phyloP scores from a whole-genome alignment of 1,140 invertebrate genomes.

The Micrasema longulum region DNA sequence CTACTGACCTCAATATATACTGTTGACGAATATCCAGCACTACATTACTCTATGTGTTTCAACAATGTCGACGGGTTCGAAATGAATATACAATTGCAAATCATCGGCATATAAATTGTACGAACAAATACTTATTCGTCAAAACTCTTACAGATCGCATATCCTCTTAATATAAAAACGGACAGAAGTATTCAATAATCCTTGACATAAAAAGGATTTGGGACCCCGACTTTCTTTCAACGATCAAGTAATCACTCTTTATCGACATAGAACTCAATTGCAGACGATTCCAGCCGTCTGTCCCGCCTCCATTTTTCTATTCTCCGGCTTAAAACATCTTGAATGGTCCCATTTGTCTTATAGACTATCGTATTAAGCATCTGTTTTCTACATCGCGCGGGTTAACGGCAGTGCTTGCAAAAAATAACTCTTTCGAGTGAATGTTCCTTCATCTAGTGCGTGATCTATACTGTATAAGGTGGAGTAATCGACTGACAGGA shows the following conservation, averaged over 20 bases:
- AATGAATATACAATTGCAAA: no score
- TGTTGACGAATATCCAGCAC: no score
- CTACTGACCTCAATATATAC: no score
- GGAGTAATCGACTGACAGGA: constrained; percentile 7
- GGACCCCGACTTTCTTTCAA: no score
- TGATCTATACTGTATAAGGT: not conserved
- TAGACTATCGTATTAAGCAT: constrained; percentile 31
- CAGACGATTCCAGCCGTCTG: not conserved
- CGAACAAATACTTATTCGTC: no score
- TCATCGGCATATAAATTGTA: no score
- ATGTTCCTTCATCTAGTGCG: constrained; percentile 13
- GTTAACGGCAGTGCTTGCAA: constrained; percentile 9
- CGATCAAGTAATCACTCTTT: constrained; percentile 1
- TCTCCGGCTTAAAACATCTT: constrained; percentile 25
- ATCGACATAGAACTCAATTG: not conserved
- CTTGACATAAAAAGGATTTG: no score
- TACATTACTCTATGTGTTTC: no score
- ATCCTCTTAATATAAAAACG: no score
- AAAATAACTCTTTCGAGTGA: constrained; percentile 23
- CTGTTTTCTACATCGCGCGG: constrained; percentile 28
- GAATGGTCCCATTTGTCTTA: constrained; percentile 40
- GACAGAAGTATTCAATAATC: no score
- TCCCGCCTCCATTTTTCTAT: constrained; percentile 13
- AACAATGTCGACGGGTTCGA: no score
- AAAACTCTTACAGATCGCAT: no score